Evolutionary conservation across 2,113 vertebrate species (phyloP), one percentile per base, ranked within the genome.

Genomic region (Lagopus muta): DNA sequence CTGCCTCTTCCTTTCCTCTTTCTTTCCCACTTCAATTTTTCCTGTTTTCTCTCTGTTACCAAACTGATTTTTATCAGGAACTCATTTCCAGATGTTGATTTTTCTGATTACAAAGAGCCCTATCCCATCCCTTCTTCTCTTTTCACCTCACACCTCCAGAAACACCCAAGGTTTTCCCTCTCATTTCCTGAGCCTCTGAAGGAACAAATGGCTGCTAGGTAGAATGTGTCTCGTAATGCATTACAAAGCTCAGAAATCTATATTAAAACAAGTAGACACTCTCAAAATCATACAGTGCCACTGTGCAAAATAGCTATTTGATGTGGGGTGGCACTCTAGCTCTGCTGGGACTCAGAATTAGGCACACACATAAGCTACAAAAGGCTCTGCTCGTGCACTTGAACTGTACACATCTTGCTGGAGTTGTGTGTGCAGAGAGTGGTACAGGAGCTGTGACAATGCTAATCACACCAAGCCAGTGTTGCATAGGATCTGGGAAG

Each of bases 251-350:
- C 27, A 94, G 66, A 82, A 87, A 89, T 85, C 66, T 79, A 72
- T 82, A 79, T 75, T 88, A 92, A 45, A 42, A 0, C 52, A 45
- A 42, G 0, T 47, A 88, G 58, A 47, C 25, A 25, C 52, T 91
- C 60, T 77, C 0, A 0, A 90, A 95, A 94, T 62, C 73, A 52
- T 57, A 72, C 9, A 54, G 36, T 16, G 57, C 43, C 66, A 73
- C n/a, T 65, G 82, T 90, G 86, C 73, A 90, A 91, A 95, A 78
- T 6, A 88, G 27, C 75, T 83, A 57, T 65, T 83, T 86, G 79
- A 86, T 57, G 43, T 27, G 34, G 52, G 86, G 57, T 62, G 73
- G 75, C 79, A 91, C 54, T 15, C 10, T 2, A 8, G 43, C 34
- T 94, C 72, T 86, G 65, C 43, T 82, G 80, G 48, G 77, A 72